These are phyloP conservation scores for Pseudochaenichthys georgianus DNA, from an alignment of 2,797 vertebrate genomes.

Conservation along the genomic window DNA sequence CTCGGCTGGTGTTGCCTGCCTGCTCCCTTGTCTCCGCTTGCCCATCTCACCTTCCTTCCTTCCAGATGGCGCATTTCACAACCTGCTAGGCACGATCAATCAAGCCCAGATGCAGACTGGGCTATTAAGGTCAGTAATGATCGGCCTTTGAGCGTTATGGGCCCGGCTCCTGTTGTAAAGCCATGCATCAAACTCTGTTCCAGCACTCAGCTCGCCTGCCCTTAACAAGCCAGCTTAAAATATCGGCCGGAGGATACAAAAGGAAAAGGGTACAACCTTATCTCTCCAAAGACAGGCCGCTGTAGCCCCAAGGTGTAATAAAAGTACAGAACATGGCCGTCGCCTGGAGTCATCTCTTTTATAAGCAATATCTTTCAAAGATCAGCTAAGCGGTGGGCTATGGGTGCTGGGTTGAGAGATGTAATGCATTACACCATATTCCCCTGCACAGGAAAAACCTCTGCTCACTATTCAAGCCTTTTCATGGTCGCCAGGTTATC, in stretches of 20 bases:
- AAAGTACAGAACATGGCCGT: constrained; percentile 93
- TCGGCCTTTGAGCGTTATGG: constrained; percentile 86
- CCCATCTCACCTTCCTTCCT: constrained; percentile 84
- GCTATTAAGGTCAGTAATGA: constrained; percentile 86
- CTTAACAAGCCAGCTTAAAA: constrained; percentile 90
- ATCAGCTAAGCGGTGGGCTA: constrained; percentile 90
- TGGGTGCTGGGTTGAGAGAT: constrained; percentile 75
- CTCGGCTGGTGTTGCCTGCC: constrained; percentile 85
- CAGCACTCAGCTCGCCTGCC: constrained; percentile 84
- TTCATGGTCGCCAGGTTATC: constrained; percentile 62
- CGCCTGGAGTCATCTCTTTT: constrained; percentile 93
- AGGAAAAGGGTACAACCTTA: constrained; percentile 97
- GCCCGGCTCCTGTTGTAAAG: constrained; percentile 83
- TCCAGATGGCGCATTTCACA: constrained; percentile 91
- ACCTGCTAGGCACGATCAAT: constrained; percentile 89
- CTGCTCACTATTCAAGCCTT: constrained; percentile 69
- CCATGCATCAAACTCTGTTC: constrained; percentile 84
- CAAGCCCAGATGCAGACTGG: constrained; percentile 83
- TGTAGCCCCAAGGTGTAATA: constrained; percentile 95
- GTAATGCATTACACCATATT: constrained; percentile 84
- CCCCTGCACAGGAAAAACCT: constrained; percentile 68
- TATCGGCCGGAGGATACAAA: constrained; percentile 92
- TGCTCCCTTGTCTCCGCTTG: constrained; percentile 71
- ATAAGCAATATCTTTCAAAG: constrained; percentile 94
- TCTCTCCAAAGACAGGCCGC: constrained; percentile 93